These are phyloP conservation scores for Panthera leo DNA, from an alignment of 2,113 vertebrate genomes.

Conservation along the genomic window DNA sequence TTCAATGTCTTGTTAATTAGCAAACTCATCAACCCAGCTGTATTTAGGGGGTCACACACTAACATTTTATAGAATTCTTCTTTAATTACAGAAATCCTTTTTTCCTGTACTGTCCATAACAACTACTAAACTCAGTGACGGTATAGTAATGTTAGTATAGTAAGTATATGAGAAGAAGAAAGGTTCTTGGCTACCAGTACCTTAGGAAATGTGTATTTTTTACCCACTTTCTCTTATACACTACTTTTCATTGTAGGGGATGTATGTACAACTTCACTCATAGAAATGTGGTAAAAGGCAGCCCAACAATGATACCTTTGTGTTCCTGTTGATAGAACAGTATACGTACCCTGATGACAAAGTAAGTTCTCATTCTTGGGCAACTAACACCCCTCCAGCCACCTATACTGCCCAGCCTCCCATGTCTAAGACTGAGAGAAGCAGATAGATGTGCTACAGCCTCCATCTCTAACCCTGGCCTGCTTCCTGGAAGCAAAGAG, in stretches of 20 bases:
- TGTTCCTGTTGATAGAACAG: constrained; percentile 94
- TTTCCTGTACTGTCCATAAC: background rate
- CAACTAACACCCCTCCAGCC: background rate
- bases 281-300: constrained; percentile 91
- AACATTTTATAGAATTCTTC: background rate
- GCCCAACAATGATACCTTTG: constrained; percentile 94
- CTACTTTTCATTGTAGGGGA: background rate
- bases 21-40: constrained; percentile 93
- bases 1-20: constrained; percentile 95
- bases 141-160: background rate
- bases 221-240: background rate
- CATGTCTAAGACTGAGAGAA: background rate
- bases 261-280: background rate
- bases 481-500: background rate
- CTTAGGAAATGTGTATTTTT: background rate
- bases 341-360: constrained; percentile 91
- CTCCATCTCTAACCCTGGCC: background rate
- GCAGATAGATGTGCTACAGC: background rate
- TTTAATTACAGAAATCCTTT: background rate
- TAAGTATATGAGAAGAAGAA: background rate
- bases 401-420: background rate
- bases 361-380: constrained; percentile 89
- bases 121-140: background rate
- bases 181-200: background rate
- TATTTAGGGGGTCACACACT: constrained; percentile 86